phyloP scores from a whole-genome alignment of 2,113 vertebrate species.

The Pterocles gutturalis region DNA sequence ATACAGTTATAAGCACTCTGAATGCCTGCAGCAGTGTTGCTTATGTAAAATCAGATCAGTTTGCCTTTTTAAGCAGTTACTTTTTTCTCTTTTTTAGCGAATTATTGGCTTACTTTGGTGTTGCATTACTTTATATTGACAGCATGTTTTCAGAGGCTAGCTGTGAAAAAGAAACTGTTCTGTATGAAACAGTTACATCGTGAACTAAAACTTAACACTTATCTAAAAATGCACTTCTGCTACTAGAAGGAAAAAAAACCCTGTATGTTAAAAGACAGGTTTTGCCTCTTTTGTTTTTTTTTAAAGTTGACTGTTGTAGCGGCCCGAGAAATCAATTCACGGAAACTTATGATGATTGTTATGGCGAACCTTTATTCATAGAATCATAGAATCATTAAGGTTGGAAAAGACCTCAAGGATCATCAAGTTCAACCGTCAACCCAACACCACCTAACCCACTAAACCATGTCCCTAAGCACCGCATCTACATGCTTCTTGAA shows the following conservation, averaged over 20 bases:
- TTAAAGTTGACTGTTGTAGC: neutral
- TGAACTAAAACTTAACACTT: neutral
- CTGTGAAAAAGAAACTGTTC: neutral
- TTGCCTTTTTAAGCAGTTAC: neutral
- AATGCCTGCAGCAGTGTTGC: neutral
- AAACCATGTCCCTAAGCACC: too few species aligned
- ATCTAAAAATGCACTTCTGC: neutral
- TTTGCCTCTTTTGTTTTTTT: neutral
- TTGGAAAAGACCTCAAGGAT: too few species aligned
- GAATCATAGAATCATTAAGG: too few species aligned
- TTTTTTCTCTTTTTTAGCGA: neutral
- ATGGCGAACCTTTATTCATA: too few species aligned
- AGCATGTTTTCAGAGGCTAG: neutral
- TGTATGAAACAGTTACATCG: neutral
- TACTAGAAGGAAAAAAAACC: fast-evolving
- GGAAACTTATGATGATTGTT: too few species aligned
- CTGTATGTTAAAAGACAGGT: neutral
- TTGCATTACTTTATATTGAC: neutral
- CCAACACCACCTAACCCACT: too few species aligned
- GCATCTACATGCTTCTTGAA: too few species aligned
- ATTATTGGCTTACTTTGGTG: neutral
- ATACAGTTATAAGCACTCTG: fast-evolving
- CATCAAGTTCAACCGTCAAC: too few species aligned
- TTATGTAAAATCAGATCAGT: neutral
- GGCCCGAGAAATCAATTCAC: too few species aligned